phyloP scores from a whole-genome alignment of 1,140 invertebrate species.

The Lasioglossum albipes region DNA sequence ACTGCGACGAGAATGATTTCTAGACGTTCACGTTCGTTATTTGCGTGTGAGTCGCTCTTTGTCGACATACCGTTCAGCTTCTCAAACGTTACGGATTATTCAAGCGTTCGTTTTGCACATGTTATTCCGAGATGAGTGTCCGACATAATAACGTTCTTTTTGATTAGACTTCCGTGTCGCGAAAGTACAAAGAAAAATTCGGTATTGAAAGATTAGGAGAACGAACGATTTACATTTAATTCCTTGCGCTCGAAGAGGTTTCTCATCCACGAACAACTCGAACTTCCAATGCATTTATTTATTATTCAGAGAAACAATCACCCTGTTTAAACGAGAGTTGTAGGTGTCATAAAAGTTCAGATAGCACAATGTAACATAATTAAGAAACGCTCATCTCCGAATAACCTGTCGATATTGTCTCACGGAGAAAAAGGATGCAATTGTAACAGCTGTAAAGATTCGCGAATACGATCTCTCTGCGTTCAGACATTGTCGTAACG shows the following conservation, averaged over 20 bases:
- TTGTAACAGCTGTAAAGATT: constrained; percentile 10
- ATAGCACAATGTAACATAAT: too few relatives aligned
- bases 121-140: not conserved
- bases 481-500: constrained; percentile 6
- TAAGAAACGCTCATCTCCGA: not conserved
- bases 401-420: not conserved
- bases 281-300: too few relatives aligned
- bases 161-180: not conserved
- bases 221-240: not conserved
- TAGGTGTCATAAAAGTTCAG: too few relatives aligned
- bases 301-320: too few relatives aligned
- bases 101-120: not conserved
- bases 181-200: not conserved
- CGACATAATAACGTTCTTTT: not conserved
- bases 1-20: constrained; percentile 6
- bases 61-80: not conserved
- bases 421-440: not conserved
- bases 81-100: not conserved
- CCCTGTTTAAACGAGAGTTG: not conserved
- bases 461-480: not conserved
- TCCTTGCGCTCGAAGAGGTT: too few relatives aligned
- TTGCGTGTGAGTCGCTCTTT: not conserved
- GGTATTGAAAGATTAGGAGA: not conserved
- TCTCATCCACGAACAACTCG: too few relatives aligned
- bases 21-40: not conserved